Evolutionary conservation across 1,140 invertebrate species (phyloP), one percentile per base, ranked within the genome.

Genomic region (Platyura marginata): DNA sequence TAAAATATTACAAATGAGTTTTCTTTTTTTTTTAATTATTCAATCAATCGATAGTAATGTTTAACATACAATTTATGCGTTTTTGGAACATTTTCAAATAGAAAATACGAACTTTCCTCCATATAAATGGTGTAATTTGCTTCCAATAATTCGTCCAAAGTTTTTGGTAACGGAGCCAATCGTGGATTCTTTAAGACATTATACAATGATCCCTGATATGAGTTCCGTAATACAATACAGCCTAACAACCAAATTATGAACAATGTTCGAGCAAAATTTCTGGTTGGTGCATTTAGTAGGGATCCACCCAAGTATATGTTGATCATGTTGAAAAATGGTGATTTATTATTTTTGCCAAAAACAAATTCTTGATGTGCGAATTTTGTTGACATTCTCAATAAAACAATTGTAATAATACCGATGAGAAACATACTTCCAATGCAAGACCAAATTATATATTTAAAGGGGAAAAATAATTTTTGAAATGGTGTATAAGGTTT

Each of bases 191-290:
- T n/a, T n/a, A n/a, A n/a, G n/a, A n/a, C n/a, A n/a, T n/a, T n/a
- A n/a, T 40, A 48, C 19, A 48, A 32, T 38, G 43, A 44, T 13
- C 43, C 45, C 35, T 48, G 47, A 41, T 48, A 48, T 3, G 43
- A 43, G 15, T 44, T 48, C 8, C 47, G 47, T n/a, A 48, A 4
- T 10, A 46, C 33, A n/a, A 48, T 18, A 2, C 45, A 38, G 1
- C 22, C 10, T 3, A 48, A 9, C 8, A 48, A 5, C 47, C 45
- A 48, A 2, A 43, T n/a, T 18, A 43, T 38, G 2, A 48, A 22
- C 3, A 46, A 19, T 15, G 42, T 40, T 2, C 47, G 47, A 1
- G 47, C 43, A 37, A 42, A 45, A 23, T 46, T 48, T 8, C 41
- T 23, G 10, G 18, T 25, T 10, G 47, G 43, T 25, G 41, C 10